Evolutionary conservation across 2,888 invertebrate genomes (phyloP).

Genomic region (Litoditis marina): DNA sequence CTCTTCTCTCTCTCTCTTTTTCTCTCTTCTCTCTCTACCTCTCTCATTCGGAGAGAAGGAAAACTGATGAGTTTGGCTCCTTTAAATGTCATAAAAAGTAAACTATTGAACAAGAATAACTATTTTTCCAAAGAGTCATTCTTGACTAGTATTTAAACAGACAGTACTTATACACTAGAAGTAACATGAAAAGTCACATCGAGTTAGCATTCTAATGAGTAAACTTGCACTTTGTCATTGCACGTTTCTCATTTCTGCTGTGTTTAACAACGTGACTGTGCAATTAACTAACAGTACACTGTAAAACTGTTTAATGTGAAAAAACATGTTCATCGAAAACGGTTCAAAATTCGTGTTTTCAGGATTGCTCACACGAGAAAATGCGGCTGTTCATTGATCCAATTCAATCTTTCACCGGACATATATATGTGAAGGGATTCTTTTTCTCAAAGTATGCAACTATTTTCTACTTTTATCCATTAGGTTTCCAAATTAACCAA

Average conservation of each 20-base stretch:
- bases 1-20: too few species aligned
- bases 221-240: too few species aligned
- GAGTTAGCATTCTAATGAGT: too few species aligned
- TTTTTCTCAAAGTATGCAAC: constrained; percentile 38
- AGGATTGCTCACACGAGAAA: constrained; percentile 53
- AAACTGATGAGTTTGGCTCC: not conserved
- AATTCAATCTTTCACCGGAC: constrained; percentile 49
- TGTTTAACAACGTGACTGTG: not conserved
- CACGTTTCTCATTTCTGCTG: too few species aligned
- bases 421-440: constrained; percentile 59
- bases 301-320: too few species aligned
- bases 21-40: not conserved
- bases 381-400: constrained; percentile 47
- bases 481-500: too few species aligned
- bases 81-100: too few species aligned
- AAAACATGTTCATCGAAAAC: not conserved
- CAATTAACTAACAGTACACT: too few species aligned
- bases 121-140: too few species aligned
- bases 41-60: not conserved
- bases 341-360: constrained; percentile 16
- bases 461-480: not conserved
- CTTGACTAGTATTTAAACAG: too few species aligned
- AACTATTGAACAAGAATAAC: too few species aligned
- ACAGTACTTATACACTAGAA: not conserved
- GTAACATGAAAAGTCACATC: too few species aligned